phyloP scores from a whole-genome alignment of 2,113 vertebrate species.

The Marcusenius ussheri region DNA sequence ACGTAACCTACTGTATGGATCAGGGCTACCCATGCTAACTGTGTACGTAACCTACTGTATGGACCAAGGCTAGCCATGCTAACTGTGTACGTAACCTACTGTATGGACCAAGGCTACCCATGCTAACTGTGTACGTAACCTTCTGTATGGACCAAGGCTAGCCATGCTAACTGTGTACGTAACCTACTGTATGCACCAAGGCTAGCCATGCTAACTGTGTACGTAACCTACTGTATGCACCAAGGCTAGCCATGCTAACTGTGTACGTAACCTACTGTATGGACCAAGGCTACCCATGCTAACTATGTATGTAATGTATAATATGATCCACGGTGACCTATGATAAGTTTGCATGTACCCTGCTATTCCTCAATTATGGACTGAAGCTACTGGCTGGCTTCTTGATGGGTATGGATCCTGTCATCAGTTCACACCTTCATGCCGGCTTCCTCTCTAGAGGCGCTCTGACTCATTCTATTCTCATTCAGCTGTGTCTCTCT shows the following conservation, averaged over 20 bases:
- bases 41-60: neutral
- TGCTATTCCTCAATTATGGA: neutral
- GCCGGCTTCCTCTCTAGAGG: neutral
- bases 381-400: neutral
- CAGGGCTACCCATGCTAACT: neutral
- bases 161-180: neutral
- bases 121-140: too few relatives aligned
- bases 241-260: neutral
- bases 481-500: neutral
- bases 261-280: neutral
- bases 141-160: neutral
- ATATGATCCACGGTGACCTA: neutral
- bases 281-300: neutral
- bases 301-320: neutral
- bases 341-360: neutral
- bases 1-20: neutral
- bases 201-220: neutral
- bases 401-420: neutral
- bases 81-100: neutral
- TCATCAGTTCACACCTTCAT: neutral
- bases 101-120: too few relatives aligned
- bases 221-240: neutral
- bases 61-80: neutral
- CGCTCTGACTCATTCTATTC: neutral
- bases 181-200: neutral